Evolutionary conservation across 2,113 vertebrate species (phyloP), one percentile per base, ranked within the genome.

Genomic region (Syrmaticus mikado): DNA sequence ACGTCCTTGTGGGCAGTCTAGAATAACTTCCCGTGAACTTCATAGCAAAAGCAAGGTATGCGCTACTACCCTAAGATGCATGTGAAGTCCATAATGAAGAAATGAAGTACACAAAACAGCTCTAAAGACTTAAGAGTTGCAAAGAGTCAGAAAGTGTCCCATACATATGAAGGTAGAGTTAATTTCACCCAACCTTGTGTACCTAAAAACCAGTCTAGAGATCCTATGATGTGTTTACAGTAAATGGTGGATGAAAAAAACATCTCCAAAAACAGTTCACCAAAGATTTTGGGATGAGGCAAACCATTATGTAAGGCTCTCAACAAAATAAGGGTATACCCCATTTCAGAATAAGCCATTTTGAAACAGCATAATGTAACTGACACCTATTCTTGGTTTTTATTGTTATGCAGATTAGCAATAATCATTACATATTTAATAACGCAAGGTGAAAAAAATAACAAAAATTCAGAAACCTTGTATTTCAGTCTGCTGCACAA

Each of bases 11-110:
- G 12, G 21, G 11, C 43, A 85, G 8, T 71, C 15, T 11, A 70
- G n/a, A 80, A 77, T 70, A 93, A 40, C 6, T 15, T 32, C n/a
- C 28, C 58, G 50, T 30, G 30, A 74, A 50, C 17, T 64, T 75
- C 27, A 71, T 0, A 0, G 13, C 60, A 82, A 34, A 30, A 67
- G 24, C 41, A 87, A 71, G 13, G 14, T 24, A 43, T 11, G 32
- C 0, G 62, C 41, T n/a, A 53, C 61, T 64, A 62, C 9, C 9
- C 30, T 52, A 34, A 71, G 45, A n/a, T 6, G 11, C 3, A 16
- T 53, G 50, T 18, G 18, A 11, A 45, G 27, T 28, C 52, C 0
- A 0, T 6, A 76, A 43, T 1, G 25, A 32, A 87, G 67, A 65
- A 79, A 65, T 16, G 62, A 40, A 27, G 16, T 11, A 40, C 61